Conservation (phyloP, 2,797 vertebrate species). For the Meda fulgida region DNA sequence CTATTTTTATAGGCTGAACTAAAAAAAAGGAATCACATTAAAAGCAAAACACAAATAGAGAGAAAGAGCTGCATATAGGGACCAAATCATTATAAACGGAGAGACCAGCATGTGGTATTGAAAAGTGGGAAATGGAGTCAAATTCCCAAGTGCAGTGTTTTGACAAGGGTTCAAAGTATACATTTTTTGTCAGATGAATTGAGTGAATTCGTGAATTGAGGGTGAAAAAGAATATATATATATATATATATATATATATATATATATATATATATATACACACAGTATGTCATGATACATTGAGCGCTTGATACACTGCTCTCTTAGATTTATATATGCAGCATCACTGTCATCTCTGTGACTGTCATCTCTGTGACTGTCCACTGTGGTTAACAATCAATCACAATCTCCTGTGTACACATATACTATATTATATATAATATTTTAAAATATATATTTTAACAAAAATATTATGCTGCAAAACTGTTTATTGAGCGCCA, state of each 20-base stretch:
- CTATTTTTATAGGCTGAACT: constrained; percentile 24
- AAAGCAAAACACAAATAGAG: constrained; percentile 33
- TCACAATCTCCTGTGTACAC: too few relatives aligned
- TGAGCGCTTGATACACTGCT: too few relatives aligned
- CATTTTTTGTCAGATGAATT: too few relatives aligned
- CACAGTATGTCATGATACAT: too few relatives aligned
- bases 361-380: too few relatives aligned
- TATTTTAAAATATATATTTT: neutral
- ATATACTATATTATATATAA: too few relatives aligned
- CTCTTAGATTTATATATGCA: too few relatives aligned
- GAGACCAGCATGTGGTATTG: constrained; percentile 14
- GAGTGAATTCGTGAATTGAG: neutral
- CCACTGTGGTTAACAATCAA: too few relatives aligned
- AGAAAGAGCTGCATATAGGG: constrained; percentile 16
- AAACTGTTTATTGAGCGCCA: neutral
- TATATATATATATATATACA: too few relatives aligned
- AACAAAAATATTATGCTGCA: neutral
- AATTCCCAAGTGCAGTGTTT: constrained; percentile 11
- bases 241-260: too few relatives aligned
- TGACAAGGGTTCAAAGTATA: neutral
- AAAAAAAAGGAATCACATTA: constrained; percentile 28
- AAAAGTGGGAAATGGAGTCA: constrained; percentile 5
- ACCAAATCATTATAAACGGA: constrained; percentile 25
- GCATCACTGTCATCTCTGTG: too few relatives aligned
- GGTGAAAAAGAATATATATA: neutral